phyloP scores from a whole-genome alignment of 2,797 vertebrate species.

The Cirrhinus mrigala region DNA sequence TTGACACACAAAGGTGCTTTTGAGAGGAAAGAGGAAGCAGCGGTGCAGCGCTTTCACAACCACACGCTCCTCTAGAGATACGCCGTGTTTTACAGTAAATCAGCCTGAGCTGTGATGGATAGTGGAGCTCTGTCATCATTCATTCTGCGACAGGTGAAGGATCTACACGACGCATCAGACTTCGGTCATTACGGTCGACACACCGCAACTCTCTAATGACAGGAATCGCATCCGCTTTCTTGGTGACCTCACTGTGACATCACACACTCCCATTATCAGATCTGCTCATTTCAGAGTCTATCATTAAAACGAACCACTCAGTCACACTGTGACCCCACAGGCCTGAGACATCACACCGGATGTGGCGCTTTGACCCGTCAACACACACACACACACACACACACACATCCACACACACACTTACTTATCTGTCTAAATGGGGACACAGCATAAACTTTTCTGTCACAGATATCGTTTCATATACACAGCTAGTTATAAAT shows the following conservation, averaged over 20 bases:
- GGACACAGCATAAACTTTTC: not conserved
- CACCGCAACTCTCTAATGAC: not conserved
- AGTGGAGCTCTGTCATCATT: not conserved
- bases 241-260: not conserved
- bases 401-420: slow-evolving; percentile 6
- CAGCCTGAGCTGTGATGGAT: not conserved
- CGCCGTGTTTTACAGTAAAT: not conserved
- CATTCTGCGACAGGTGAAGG: not conserved
- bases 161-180: too few relatives aligned
- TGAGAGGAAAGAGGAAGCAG: slow-evolving; percentile 19
- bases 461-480: not conserved
- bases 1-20: not conserved
- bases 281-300: not conserved
- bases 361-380: not conserved
- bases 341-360: not conserved
- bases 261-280: not conserved
- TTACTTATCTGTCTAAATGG: not conserved
- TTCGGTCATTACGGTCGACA: not conserved
- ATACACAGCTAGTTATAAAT: not conserved
- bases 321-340: not conserved
- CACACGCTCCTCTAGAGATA: not conserved
- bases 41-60: not conserved
- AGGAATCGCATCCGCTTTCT: not conserved
- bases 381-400: slow-evolving; percentile 7
- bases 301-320: not conserved